Conservation (phyloP, 1,140 invertebrate genomes). For the Drosophila teissieri region DNA sequence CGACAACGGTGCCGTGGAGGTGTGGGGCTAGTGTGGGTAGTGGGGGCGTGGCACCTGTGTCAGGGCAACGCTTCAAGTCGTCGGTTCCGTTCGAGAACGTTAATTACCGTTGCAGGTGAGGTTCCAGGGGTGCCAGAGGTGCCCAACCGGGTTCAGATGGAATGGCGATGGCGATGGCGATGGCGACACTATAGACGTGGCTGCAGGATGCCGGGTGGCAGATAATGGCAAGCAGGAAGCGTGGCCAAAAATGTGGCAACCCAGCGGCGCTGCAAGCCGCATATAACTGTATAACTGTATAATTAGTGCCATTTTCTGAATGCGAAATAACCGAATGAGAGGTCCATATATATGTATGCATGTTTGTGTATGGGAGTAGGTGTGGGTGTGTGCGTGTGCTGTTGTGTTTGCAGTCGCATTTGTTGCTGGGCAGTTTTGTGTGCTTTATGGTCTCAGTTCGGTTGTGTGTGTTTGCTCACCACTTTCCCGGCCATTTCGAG, state of each 20-base stretch:
- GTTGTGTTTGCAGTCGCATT: conserved; percentile 24
- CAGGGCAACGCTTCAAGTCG: conserved; percentile 71
- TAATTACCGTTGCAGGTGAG: conserved; percentile 70
- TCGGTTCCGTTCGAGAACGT: conserved; percentile 79
- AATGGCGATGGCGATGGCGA: background rate
- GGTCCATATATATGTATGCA: conserved; percentile 50
- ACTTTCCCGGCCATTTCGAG: conserved; percentile 50
- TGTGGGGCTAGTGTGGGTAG: conserved; percentile 17
- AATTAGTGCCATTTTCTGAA: conserved; percentile 79
- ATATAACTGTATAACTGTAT: conserved; percentile 75
- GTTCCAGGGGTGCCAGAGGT: conserved; percentile 17
- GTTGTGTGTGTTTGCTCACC: conserved; percentile 16
- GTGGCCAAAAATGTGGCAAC: conserved; percentile 67
- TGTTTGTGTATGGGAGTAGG: conserved; percentile 1
- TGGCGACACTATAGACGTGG: conserved; percentile 4
- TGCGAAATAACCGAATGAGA: conserved; percentile 71
- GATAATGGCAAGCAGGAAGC: conserved; percentile 69
- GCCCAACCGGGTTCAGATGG: conserved; percentile 13
- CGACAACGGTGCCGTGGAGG: background rate
- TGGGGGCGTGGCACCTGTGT: conserved; percentile 38
- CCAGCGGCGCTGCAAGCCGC: conserved; percentile 35
- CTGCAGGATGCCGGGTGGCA: conserved; percentile 30
- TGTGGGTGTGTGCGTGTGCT: conserved; percentile 1
- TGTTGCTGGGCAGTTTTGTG: conserved; percentile 59
- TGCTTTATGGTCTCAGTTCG: conserved; percentile 28